These are phyloP conservation scores for Tamandua tetradactyla DNA, from an alignment of 2,797 vertebrate species.

Conservation along the genomic window DNA sequence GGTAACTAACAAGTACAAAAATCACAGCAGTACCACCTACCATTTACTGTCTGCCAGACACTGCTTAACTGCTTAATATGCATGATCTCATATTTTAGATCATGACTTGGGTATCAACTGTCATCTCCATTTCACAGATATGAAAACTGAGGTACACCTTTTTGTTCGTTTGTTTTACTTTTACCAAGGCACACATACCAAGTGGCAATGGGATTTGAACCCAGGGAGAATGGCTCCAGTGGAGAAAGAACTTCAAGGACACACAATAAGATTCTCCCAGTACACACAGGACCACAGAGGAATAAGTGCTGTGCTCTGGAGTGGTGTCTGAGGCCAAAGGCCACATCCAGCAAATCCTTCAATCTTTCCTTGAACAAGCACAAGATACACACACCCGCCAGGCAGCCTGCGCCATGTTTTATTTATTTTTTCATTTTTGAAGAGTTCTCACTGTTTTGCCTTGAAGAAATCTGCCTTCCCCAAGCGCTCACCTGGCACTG, in stretches of 20 bases:
- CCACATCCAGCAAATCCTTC: accelerated
- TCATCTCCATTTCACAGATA: not conserved
- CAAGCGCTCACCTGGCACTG: not conserved
- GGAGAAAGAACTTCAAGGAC: not conserved
- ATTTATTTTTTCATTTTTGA: not conserved
- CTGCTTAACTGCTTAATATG: accelerated
- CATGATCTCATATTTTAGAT: not conserved
- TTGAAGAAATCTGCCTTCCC: not conserved
- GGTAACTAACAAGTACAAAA: not conserved
- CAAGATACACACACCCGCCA: accelerated
- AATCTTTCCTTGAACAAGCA: not conserved
- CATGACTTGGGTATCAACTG: accelerated
- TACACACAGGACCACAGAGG: not conserved
- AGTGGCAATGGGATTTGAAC: not conserved
- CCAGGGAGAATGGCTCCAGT: not conserved
- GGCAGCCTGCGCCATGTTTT: not conserved
- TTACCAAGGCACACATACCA: not conserved
- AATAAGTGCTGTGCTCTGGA: not conserved
- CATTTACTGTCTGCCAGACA: not conserved
- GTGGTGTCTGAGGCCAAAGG: not conserved
- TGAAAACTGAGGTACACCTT: not conserved
- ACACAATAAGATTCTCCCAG: not conserved
- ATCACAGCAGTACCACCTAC: accelerated
- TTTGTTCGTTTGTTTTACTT: too few relatives aligned
- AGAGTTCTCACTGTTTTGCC: not conserved